A percentile compares a stretch with the other conserved stretches of the same genome.
phyloP scores from a whole-genome alignment of 2,113 vertebrate species.

The Mormoops blainvillei region DNA sequence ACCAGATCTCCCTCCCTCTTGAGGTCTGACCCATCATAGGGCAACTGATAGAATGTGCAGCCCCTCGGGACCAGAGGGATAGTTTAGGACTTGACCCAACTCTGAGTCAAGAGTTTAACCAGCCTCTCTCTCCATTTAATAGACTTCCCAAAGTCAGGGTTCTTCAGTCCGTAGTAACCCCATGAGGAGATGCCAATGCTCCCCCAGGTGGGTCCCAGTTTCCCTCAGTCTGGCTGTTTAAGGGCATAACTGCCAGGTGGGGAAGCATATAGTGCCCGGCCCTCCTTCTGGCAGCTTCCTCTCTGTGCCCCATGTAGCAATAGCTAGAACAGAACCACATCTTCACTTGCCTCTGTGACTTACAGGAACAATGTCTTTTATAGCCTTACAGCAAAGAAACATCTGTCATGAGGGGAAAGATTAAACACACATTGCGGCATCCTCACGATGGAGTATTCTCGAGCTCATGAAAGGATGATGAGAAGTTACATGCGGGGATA shows the following conservation, averaged over 20 bases:
- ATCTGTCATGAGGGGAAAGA: accelerated
- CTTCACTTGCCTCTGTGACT: background rate
- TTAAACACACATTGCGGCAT: accelerated
- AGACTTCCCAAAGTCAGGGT: background rate
- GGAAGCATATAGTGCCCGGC: background rate
- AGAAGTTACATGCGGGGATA: background rate
- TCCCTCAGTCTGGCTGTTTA: background rate
- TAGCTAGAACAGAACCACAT: background rate
- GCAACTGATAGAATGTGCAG: background rate
- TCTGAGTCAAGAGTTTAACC: background rate
- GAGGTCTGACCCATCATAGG: background rate
- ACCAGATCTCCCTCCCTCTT: background rate
- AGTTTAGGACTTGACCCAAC: background rate
- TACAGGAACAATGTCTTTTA: background rate
- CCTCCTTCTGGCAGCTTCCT: background rate
- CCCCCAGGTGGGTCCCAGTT: background rate
- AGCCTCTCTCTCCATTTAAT: background rate
- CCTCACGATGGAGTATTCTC: background rate
- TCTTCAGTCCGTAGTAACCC: background rate
- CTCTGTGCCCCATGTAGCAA: background rate
- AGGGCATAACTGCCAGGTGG: background rate
- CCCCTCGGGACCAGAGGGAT: background rate
- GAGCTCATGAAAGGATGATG: background rate
- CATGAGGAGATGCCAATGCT: background rate
- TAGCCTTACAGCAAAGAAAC: background rate